phyloP scores from a whole-genome alignment of 2,113 vertebrate species.

The Lagopus leucura region DNA sequence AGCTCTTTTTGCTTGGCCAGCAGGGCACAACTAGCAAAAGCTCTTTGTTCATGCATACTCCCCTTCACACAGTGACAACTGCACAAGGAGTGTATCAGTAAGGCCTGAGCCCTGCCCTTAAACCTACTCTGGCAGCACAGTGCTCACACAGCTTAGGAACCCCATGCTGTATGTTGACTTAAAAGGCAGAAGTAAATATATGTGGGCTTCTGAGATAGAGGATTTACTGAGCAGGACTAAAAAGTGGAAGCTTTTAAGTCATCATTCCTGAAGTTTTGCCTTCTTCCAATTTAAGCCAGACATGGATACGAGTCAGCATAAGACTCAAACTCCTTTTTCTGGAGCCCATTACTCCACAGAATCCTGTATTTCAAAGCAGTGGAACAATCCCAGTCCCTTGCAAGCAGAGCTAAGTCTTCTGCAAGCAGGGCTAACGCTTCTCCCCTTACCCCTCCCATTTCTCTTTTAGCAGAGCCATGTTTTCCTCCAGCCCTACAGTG shows the following conservation, averaged over 20 bases:
- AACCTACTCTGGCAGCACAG: background rate
- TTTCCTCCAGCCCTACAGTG: background rate
- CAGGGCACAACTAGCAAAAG: background rate
- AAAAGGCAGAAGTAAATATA: background rate
- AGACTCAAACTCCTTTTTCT: background rate
- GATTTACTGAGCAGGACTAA: constrained; percentile 22
- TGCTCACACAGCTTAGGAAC: background rate
- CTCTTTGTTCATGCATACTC: background rate
- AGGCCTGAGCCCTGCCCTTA: background rate
- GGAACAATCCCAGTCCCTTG: background rate
- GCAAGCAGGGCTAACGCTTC: background rate
- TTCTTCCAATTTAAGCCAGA: background rate
- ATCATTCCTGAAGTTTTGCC: constrained; percentile 9
- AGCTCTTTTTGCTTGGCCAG: background rate
- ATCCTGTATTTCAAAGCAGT: background rate
- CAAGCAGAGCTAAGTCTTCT: background rate
- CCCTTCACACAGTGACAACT: background rate
- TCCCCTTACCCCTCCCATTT: background rate
- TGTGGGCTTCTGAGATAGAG: background rate
- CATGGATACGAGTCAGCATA: background rate
- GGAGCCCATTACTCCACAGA: background rate
- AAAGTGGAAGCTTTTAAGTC: constrained; percentile 18
- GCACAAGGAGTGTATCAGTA: background rate
- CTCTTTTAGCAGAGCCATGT: background rate
- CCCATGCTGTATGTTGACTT: background rate